A percentile compares a stretch with the other conserved stretches of the same genome.
phyloP scores from a whole-genome alignment of 2,888 invertebrate genomes.

The Stegana nigrithorax region DNA sequence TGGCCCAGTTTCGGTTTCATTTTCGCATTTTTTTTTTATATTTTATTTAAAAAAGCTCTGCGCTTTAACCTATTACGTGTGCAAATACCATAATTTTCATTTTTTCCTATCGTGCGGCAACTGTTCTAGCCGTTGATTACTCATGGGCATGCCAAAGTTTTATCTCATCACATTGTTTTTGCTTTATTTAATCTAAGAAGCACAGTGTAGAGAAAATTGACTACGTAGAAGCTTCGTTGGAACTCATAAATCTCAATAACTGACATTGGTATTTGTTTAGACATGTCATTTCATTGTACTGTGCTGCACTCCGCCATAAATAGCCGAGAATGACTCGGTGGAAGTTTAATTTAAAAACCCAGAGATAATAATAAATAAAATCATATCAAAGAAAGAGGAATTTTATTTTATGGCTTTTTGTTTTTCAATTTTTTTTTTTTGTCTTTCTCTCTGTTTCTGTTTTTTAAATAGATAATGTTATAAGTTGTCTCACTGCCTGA shows the following conservation, averaged over 20 bases:
- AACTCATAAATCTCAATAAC: slow-evolving; percentile 53
- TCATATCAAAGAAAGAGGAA: too few relatives aligned
- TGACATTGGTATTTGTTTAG: slow-evolving; percentile 51
- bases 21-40: neutral
- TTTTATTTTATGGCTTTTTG: too few relatives aligned
- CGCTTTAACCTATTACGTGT: neutral
- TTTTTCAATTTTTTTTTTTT: too few relatives aligned
- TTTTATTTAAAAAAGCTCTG: neutral
- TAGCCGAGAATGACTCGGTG: neutral
- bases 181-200: neutral
- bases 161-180: neutral
- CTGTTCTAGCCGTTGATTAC: neutral
- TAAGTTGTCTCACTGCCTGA: too few relatives aligned
- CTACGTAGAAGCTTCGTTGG: slow-evolving; percentile 41
- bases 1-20: slow-evolving; percentile 6
- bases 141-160: neutral
- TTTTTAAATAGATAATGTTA: too few relatives aligned
- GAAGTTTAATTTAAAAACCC: too few relatives aligned
- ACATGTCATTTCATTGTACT: neutral
- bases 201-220: neutral
- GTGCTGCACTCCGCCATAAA: neutral
- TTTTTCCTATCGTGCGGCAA: neutral
- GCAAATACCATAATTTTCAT: neutral
- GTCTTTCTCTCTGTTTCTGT: too few relatives aligned
- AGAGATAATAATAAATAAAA: too few relatives aligned